These are phyloP conservation scores for Falcunculus frontatus DNA, from an alignment of 2,113 vertebrate genomes.

Conservation along the genomic window DNA sequence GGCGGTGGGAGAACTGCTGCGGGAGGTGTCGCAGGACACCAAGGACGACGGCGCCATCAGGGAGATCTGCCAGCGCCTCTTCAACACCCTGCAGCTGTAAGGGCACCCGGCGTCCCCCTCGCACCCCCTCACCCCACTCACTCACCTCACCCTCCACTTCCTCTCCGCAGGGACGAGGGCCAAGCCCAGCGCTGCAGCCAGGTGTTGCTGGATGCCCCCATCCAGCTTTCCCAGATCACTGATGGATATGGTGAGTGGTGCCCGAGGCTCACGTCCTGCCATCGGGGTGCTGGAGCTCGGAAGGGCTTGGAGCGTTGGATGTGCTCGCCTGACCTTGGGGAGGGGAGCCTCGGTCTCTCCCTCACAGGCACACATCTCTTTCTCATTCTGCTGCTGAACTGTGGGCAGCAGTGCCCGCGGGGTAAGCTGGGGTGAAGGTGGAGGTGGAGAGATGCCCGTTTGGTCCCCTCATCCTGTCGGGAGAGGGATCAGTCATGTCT, in stretches of 20 bases:
- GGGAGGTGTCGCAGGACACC: conserved; percentile 85
- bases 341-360: accelerated
- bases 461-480: not conserved
- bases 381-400: not conserved
- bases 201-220: conserved; percentile 87
- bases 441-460: not conserved
- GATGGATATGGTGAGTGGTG: conserved; percentile 79
- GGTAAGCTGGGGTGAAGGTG: not conserved
- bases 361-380: not conserved
- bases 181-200: conserved; percentile 73
- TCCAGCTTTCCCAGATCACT: conserved; percentile 92
- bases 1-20: conserved; percentile 89
- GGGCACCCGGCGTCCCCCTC: not conserved
- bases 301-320: accelerated
- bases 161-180: conserved; percentile 58
- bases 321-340: not conserved
- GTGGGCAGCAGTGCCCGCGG: not conserved
- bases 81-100: conserved; percentile 90
- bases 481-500: not conserved
- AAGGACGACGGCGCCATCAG: conserved; percentile 90
- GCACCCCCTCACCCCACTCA: not conserved
- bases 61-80: conserved; percentile 92
- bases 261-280: not conserved
- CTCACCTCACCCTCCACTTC: not conserved
- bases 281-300: accelerated